A percentile compares a stretch with the other conserved stretches of the same genome.
phyloP scores from a whole-genome alignment of 2,797 vertebrate genomes.

The Gorsachius magnificus region DNA sequence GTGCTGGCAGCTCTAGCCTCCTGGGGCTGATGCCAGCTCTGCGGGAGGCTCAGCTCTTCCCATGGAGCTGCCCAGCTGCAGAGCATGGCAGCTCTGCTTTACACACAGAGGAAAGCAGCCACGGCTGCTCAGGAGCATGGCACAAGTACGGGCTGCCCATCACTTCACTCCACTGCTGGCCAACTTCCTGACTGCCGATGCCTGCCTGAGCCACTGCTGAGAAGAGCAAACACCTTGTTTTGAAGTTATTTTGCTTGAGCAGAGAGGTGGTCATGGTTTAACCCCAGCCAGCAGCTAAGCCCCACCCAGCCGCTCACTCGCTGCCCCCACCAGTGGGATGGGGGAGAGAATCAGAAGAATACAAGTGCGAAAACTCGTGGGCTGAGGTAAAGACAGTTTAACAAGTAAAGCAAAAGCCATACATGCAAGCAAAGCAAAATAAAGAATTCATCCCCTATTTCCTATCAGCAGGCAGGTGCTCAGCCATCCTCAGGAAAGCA shows the following conservation, averaged over 20 bases:
- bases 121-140: fast-evolving
- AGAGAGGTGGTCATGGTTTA: too few relatives aligned
- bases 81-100: neutral
- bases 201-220: neutral
- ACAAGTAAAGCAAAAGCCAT: too few relatives aligned
- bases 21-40: neutral
- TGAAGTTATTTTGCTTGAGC: neutral
- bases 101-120: fast-evolving
- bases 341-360: too few relatives aligned
- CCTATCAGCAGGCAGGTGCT: too few relatives aligned
- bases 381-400: too few relatives aligned
- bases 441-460: too few relatives aligned
- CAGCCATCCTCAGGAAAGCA: too few relatives aligned
- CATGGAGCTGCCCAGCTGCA: fast-evolving
- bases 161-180: fast-evolving
- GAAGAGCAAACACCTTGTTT: neutral
- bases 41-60: neutral
- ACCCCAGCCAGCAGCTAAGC: too few relatives aligned
- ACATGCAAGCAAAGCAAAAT: too few relatives aligned
- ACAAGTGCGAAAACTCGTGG: too few relatives aligned
- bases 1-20: neutral
- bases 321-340: too few relatives aligned
- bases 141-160: fast-evolving
- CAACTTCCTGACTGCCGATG: fast-evolving
- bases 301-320: too few relatives aligned